Conservation (phyloP, 2,113 vertebrate genomes). For the Toxostoma redivivum region DNA sequence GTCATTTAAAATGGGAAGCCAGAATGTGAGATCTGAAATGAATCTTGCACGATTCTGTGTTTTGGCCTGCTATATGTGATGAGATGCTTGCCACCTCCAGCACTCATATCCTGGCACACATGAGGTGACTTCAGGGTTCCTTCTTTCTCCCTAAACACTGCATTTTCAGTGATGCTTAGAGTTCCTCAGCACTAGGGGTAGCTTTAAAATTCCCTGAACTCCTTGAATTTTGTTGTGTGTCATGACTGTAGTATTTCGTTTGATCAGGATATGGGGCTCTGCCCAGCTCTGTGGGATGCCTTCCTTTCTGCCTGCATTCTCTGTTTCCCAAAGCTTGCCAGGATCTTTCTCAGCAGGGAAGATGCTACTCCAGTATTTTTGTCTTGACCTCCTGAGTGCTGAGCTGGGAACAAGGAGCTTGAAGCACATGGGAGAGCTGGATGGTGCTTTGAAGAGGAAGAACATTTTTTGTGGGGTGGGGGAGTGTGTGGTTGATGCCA, state of each 20-base stretch:
- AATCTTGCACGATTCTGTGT: background rate
- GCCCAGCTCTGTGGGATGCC: background rate
- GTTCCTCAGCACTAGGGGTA: background rate
- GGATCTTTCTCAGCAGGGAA: slow-evolving; percentile 2
- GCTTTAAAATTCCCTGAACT: background rate
- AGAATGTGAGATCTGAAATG: background rate
- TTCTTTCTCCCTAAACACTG: background rate
- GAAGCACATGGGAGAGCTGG: background rate
- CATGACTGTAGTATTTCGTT: background rate
- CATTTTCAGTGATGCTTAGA: background rate
- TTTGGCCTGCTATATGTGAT: background rate
- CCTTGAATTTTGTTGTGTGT: background rate
- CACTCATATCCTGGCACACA: background rate
- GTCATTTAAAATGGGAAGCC: background rate
- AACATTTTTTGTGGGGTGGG: background rate
- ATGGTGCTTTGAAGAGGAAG: background rate
- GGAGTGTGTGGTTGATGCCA: background rate
- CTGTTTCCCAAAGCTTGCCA: background rate
- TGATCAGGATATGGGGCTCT: background rate
- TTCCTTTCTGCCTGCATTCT: background rate
- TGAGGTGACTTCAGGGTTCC: fast-evolving
- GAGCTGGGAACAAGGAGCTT: slow-evolving; percentile 21
- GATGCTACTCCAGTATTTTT: background rate
- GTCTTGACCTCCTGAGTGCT: background rate
- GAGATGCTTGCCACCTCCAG: background rate